These are phyloP conservation scores for Porites rus DNA, from an alignment of 92 coral and sea anemone genomes.

Conservation along the genomic window DNA sequence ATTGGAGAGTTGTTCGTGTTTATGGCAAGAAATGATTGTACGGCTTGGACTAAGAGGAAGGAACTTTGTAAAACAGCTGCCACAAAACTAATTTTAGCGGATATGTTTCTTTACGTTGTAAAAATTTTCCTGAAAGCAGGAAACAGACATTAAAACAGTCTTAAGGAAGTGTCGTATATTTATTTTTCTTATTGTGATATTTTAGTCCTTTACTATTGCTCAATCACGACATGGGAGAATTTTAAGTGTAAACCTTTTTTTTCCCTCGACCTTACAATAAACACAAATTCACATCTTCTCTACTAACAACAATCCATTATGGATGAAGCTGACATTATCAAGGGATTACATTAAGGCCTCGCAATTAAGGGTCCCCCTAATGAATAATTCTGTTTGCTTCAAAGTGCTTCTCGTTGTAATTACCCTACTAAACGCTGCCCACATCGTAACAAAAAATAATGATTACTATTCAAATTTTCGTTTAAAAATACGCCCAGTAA, in stretches of 20 bases:
- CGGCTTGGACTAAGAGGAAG: constrained; percentile 31
- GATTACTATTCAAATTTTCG: constrained; percentile 22
- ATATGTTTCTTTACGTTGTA: constrained; percentile 23
- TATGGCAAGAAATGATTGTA: constrained; percentile 56
- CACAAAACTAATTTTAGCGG: constrained; percentile 19
- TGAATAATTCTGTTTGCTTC: constrained; percentile 58
- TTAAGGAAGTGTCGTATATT: constrained; percentile 18
- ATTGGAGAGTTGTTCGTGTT: constrained; percentile 89
- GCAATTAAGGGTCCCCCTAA: constrained; percentile 69
- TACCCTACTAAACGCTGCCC: constrained; percentile 38
- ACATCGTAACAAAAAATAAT: constrained; percentile 11
- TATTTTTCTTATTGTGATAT: constrained; percentile 25
- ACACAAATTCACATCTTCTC: constrained; percentile 34
- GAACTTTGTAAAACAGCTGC: constrained; percentile 33
- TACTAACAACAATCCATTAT: constrained; percentile 62
- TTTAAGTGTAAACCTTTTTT: constrained; percentile 40
- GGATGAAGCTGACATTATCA: constrained; percentile 61
- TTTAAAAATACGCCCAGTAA: constrained; percentile 24
- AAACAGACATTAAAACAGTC: constrained; percentile 7
- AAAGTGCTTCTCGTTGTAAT: constrained; percentile 47
- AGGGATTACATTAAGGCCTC: constrained; percentile 69
- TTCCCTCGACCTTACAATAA: constrained; percentile 10
- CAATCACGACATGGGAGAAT: constrained; percentile 46
- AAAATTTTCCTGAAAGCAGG: constrained; percentile 48
- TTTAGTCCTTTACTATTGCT: constrained; percentile 20